Conservation (phyloP, 2,888 invertebrate species). For the Escarpia spicata region DNA sequence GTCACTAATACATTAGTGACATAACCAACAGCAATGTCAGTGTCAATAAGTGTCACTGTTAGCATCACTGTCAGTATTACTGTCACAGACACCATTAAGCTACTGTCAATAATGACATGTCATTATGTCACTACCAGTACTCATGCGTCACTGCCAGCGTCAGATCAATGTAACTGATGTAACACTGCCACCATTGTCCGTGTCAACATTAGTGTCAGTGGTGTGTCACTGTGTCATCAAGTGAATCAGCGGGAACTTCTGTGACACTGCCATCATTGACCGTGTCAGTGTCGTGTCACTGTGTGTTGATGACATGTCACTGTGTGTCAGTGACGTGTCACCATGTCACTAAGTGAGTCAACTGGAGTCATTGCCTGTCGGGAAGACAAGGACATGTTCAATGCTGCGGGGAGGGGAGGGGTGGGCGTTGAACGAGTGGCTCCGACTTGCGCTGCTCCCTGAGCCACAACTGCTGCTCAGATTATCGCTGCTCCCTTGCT, state of each 20-base stretch:
- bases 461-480: constrained; percentile 60
- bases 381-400: constrained; percentile 53
- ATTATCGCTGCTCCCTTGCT: constrained; percentile 55
- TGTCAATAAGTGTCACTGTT: background rate
- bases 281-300: background rate
- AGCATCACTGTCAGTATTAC: background rate
- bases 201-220: background rate
- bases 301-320: background rate
- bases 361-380: constrained; percentile 32
- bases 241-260: no score
- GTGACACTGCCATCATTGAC: background rate
- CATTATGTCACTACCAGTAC: background rate
- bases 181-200: background rate
- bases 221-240: background rate
- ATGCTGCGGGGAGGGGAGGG: constrained; percentile 42
- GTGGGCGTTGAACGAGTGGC: constrained; percentile 40
- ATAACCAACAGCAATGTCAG: background rate
- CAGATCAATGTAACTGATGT: background rate
- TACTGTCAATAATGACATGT: no score
- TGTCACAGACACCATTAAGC: background rate
- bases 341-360: background rate
- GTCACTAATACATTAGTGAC: background rate
- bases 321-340: background rate
- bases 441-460: constrained; percentile 49
- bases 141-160: background rate